Conservation (phyloP, 2,888 invertebrate species). For the Crematogaster levior region DNA sequence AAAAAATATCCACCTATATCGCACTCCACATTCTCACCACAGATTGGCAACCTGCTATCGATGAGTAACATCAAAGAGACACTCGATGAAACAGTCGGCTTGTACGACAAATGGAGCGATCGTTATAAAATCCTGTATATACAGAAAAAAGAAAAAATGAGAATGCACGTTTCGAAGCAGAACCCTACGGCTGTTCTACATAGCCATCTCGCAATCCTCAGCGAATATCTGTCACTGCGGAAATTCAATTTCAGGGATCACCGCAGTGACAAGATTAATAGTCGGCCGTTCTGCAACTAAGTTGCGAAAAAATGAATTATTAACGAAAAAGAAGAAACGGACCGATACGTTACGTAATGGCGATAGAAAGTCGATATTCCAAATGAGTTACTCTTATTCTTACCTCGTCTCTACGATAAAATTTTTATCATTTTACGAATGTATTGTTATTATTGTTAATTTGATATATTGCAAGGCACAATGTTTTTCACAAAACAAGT, state of each 20-base stretch:
- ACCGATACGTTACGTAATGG: constrained; percentile 28
- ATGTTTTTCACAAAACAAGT: not conserved
- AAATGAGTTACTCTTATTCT: constrained; percentile 8
- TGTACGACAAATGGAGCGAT: constrained; percentile 66
- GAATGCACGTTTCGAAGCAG: constrained; percentile 30
- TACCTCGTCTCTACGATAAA: constrained; percentile 8
- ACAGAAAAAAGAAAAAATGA: constrained; percentile 46
- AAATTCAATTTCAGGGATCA: constrained; percentile 72
- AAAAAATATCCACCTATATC: not conserved
- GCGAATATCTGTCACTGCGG: constrained; percentile 61
- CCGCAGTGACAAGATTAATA: constrained; percentile 65
- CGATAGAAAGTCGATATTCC: constrained; percentile 39
- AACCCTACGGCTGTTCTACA: constrained; percentile 17
- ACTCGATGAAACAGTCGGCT: constrained; percentile 58
- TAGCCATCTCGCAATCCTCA: constrained; percentile 41
- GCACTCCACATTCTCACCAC: not conserved
- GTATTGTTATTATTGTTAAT: not conserved
- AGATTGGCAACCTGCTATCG: constrained; percentile 1
- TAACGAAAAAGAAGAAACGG: constrained; percentile 41
- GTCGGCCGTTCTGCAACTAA: constrained; percentile 48
- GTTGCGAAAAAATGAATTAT: constrained; percentile 61
- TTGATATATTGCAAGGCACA: not conserved
- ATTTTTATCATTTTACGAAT: not conserved
- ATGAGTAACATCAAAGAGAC: constrained; percentile 45
- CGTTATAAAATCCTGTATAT: constrained; percentile 65